Conservation (phyloP, 2,888 invertebrate species). For the Physocephala rufipes region DNA sequence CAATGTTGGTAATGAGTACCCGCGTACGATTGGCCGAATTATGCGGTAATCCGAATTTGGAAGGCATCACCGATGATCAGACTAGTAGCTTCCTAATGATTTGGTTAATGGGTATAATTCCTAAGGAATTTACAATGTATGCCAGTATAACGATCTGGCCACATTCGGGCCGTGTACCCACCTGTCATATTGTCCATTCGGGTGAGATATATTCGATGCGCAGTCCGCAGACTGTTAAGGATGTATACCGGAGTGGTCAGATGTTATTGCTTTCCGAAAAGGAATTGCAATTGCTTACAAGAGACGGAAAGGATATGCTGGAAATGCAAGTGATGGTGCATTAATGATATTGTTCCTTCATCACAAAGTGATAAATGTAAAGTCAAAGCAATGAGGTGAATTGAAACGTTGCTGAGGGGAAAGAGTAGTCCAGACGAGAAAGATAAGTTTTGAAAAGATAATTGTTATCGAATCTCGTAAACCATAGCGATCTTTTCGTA, state of each 20-base stretch:
- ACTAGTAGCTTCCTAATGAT: slow-evolving; percentile 52
- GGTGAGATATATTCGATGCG: slow-evolving; percentile 55
- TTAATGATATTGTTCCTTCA: slow-evolving; percentile 34
- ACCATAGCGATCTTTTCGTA: neutral
- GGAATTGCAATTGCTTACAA: slow-evolving; percentile 50
- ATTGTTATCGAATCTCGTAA: neutral
- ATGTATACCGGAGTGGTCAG: slow-evolving; percentile 51
- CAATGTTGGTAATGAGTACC: slow-evolving; percentile 58
- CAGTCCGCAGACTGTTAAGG: slow-evolving; percentile 45
- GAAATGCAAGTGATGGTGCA: slow-evolving; percentile 51
- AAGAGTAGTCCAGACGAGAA: too few species aligned
- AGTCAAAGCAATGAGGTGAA: too few species aligned
- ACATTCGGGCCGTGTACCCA: slow-evolving; percentile 41
- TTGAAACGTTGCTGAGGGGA: too few species aligned
- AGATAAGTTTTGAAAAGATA: neutral
- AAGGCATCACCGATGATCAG: slow-evolving; percentile 14
- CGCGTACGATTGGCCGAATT: slow-evolving; percentile 49
- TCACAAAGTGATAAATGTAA: too few species aligned
- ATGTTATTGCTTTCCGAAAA: slow-evolving; percentile 50
- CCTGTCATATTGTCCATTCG: slow-evolving; percentile 54
- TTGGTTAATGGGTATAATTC: slow-evolving; percentile 57
- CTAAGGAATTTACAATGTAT: slow-evolving; percentile 48
- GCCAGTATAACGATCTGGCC: slow-evolving; percentile 56
- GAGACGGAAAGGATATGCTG: slow-evolving; percentile 52
- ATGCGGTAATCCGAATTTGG: slow-evolving; percentile 23